Conservation (phyloP, 2,888 invertebrate genomes). For the Ramazzottius varieornatus region DNA sequence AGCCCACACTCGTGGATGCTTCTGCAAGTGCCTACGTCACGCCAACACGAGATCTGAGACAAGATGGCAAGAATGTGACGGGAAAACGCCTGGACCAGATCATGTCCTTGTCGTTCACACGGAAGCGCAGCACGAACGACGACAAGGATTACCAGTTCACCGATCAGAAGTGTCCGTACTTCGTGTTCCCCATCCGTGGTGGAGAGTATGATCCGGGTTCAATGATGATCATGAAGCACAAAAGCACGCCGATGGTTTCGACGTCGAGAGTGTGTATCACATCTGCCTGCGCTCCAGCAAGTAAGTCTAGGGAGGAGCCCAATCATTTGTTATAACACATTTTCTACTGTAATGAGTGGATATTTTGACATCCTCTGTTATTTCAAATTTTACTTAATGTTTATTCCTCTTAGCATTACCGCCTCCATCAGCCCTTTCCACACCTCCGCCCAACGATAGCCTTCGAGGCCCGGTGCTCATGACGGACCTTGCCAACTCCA, state of each 20-base stretch:
- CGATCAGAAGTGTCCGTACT: slow-evolving; percentile 49
- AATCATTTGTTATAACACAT: neutral
- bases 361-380: too few species aligned
- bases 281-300: slow-evolving; percentile 29
- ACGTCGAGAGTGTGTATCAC: slow-evolving; percentile 51
- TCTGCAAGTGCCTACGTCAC: neutral
- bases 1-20: neutral
- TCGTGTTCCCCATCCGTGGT: slow-evolving; percentile 61
- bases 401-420: neutral
- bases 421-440: neutral
- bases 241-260: slow-evolving; percentile 41
- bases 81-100: neutral
- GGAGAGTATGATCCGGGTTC: slow-evolving; percentile 53
- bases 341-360: too few species aligned
- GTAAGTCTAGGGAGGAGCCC: neutral
- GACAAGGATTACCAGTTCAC: slow-evolving; percentile 45
- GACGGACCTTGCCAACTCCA: too few species aligned
- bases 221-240: slow-evolving; percentile 57
- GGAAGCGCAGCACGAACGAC: slow-evolving; percentile 49
- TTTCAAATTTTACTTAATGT: neutral
- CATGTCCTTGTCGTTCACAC: slow-evolving; percentile 35
- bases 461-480: too few species aligned
- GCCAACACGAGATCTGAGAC: neutral
- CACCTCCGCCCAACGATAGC: too few species aligned
- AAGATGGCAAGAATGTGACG: neutral